A percentile compares a stretch with the other conserved stretches of the same genome.
Conservation (phyloP, 2,113 vertebrate genomes). For the Herpailurus yagouaroundi region DNA sequence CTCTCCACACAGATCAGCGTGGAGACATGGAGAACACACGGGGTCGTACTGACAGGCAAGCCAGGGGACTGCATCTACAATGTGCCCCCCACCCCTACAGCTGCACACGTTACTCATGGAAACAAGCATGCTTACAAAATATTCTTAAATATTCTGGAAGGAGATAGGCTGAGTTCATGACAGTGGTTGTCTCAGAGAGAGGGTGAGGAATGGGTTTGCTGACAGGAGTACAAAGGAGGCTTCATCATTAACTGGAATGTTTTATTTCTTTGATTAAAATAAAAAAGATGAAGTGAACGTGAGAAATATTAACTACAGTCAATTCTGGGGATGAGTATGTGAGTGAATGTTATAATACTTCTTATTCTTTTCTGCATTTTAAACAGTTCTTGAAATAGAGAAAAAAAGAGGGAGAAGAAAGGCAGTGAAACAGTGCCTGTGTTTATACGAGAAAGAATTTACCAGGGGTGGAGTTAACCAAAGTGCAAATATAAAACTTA, state of each 20-base stretch:
- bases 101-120: background rate
- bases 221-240: constrained; percentile 25
- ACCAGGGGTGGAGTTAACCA: background rate
- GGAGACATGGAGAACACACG: background rate
- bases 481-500: background rate
- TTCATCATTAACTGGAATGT: background rate
- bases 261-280: constrained; percentile 62
- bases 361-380: constrained; percentile 41
- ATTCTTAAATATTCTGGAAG: background rate
- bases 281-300: constrained; percentile 30
- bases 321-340: constrained; percentile 23
- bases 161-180: background rate
- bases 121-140: background rate
- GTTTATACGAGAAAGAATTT: background rate
- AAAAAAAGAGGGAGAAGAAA: constrained; percentile 4
- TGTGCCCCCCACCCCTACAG: background rate
- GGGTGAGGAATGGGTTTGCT: background rate
- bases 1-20: background rate
- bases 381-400: constrained; percentile 53
- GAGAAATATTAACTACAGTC: constrained; percentile 35
- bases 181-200: background rate
- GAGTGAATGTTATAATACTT: constrained; percentile 25
- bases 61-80: fast-evolving
- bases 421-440: background rate
- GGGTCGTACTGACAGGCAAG: background rate